Evolutionary conservation across 2,888 invertebrate genomes (phyloP).

Genomic region (Lycocerus yunnanus): DNA sequence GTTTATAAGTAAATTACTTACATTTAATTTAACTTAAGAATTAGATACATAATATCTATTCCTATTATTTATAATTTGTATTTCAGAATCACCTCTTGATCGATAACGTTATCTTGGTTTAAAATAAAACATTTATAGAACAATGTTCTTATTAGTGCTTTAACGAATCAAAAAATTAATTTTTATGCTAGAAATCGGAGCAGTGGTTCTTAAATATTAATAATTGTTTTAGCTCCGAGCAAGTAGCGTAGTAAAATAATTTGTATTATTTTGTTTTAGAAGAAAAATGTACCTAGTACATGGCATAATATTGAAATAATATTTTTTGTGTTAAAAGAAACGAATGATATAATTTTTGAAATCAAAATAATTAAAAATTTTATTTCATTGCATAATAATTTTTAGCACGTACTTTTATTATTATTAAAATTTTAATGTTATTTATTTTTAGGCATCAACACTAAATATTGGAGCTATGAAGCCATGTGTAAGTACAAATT

Average conservation of each 20-base stretch:
- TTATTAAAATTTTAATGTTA: background rate
- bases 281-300: no score
- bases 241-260: no score
- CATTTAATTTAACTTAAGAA: no score
- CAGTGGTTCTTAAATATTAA: background rate
- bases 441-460: background rate
- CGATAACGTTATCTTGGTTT: background rate
- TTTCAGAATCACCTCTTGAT: background rate
- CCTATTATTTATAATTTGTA: no score
- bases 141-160: background rate
- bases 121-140: background rate
- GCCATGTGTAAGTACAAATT: background rate
- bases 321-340: no score
- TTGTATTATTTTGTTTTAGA: no score
- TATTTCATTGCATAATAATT: background rate
- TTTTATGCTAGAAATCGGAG: background rate
- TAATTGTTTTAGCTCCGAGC: no score
- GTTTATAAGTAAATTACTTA: no score
- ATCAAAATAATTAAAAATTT: background rate
- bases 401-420: background rate
- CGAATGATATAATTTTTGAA: no score
- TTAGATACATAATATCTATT: no score
- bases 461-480: background rate
- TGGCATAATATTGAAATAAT: no score
- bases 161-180: background rate